Percentiles rank a stretch among this genome's conserved stretches.
Evolutionary conservation across 2,888 invertebrate genomes (phyloP).

Genomic region (Hypsopygia costalis): DNA sequence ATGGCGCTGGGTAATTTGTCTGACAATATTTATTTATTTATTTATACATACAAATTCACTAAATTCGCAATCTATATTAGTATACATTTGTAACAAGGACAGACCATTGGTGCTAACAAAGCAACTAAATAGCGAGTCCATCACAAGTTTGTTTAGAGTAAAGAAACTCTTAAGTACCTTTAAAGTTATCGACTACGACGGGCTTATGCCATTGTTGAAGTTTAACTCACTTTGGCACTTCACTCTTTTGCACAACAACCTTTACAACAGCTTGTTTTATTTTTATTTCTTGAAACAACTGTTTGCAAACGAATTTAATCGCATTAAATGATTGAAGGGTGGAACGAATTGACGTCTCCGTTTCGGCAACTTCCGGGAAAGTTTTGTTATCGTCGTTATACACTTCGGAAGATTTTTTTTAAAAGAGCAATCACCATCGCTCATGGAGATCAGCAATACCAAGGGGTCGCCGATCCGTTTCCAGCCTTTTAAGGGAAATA

Average conservation of each 20-base stretch:
- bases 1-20: too few relatives aligned
- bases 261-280: conserved; percentile 10
- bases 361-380: neutral
- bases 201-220: conserved; percentile 17
- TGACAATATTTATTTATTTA: too few relatives aligned
- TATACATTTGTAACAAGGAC: too few relatives aligned
- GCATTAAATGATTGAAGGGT: neutral
- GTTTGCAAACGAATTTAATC: conserved; percentile 5
- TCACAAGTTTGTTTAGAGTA: conserved; percentile 11
- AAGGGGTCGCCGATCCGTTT: too few relatives aligned
- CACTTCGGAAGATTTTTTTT: too few relatives aligned
- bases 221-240: conserved; percentile 19
- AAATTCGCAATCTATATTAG: too few relatives aligned
- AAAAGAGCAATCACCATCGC: too few relatives aligned
- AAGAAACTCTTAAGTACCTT: conserved; percentile 13
- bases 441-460: too few relatives aligned
- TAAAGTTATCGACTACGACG: conserved; percentile 17
- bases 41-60: too few relatives aligned
- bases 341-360: neutral
- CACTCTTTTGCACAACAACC: conserved; percentile 15
- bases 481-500: too few relatives aligned
- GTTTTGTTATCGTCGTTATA: neutral
- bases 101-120: conserved; percentile 6
- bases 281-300: conserved; percentile 4
- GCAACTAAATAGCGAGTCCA: conserved; percentile 12